phyloP scores from a whole-genome alignment of 2,888 invertebrate species.

The Tenthredo scrophulariae region DNA sequence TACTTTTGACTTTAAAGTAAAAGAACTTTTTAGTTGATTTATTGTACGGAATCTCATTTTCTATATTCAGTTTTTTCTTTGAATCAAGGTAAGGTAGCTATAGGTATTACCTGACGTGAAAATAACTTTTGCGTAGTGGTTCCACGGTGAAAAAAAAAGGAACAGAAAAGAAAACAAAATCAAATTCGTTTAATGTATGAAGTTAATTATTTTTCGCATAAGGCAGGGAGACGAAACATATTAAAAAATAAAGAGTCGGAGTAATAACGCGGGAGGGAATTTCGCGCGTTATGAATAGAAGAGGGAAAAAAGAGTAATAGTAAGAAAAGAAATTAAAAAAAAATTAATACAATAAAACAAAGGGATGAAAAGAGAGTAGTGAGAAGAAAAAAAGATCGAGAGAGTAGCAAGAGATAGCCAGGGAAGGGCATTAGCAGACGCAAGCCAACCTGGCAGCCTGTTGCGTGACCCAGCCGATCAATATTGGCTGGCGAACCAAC shows the following conservation, averaged over 20 bases:
- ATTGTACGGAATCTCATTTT: neutral
- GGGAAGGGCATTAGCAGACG: constrained; percentile 30
- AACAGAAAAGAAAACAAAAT: neutral
- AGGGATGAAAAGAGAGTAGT: neutral
- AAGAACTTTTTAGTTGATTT: neutral
- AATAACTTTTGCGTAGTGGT: neutral
- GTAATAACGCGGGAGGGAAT: neutral
- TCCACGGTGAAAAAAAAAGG: neutral
- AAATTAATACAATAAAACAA: neutral
- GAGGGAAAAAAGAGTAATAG: neutral
- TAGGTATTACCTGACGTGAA: neutral
- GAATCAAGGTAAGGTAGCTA: neutral
- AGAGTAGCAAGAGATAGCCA: neutral
- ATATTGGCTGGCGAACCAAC: constrained; percentile 70
- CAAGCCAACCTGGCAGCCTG: constrained; percentile 68
- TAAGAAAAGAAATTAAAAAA: neutral
- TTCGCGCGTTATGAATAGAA: neutral
- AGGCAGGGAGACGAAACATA: neutral
- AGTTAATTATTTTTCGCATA: neutral
- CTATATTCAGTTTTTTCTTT: neutral
- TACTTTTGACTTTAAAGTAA: neutral
- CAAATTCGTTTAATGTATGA: neutral
- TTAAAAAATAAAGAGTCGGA: neutral
- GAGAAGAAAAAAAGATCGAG: neutral
- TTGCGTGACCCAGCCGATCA: constrained; percentile 74